These are phyloP conservation scores for Dichetophora obliterata DNA, from an alignment of 2,888 invertebrate species.

Conservation along the genomic window DNA sequence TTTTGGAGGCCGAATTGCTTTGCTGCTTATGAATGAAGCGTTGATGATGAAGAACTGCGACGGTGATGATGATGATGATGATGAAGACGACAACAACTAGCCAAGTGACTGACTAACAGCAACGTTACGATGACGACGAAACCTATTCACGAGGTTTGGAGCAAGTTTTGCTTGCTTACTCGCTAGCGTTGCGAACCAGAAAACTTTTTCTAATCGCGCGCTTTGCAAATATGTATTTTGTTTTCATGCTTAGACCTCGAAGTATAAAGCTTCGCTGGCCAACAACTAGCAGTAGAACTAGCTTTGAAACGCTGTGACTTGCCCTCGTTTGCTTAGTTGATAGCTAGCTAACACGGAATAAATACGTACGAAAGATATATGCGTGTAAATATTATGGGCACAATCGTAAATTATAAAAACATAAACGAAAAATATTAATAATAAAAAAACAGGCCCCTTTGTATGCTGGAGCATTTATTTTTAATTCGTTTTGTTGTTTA, in stretches of 20 bases:
- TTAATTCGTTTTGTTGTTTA: not conserved
- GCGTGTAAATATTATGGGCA: not conserved
- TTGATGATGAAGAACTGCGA: not conserved
- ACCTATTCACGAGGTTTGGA: not conserved
- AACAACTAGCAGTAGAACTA: not conserved
- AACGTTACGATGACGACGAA: not conserved
- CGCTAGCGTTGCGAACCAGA: not conserved
- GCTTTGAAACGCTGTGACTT: not conserved
- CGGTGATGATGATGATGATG: not conserved
- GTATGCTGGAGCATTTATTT: not conserved
- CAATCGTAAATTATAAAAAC: not conserved
- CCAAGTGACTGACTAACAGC: not conserved
- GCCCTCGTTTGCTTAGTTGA: not conserved
- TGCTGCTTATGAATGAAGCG: not conserved
- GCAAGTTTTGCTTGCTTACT: not conserved
- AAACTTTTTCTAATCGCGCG: slow-evolving; percentile 20
- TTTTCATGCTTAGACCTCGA: slow-evolving; percentile 60
- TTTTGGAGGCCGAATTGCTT: not conserved
- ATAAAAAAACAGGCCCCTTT: slow-evolving; percentile 20
- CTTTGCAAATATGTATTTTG: slow-evolving; percentile 53
- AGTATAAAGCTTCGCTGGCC: slow-evolving; percentile 47
- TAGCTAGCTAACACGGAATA: not conserved
- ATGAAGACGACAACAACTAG: not conserved
- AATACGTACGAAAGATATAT: not conserved
- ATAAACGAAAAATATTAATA: not conserved